These are phyloP conservation scores for Pandion haliaetus DNA, from an alignment of 2,113 vertebrate species.

Conservation along the genomic window DNA sequence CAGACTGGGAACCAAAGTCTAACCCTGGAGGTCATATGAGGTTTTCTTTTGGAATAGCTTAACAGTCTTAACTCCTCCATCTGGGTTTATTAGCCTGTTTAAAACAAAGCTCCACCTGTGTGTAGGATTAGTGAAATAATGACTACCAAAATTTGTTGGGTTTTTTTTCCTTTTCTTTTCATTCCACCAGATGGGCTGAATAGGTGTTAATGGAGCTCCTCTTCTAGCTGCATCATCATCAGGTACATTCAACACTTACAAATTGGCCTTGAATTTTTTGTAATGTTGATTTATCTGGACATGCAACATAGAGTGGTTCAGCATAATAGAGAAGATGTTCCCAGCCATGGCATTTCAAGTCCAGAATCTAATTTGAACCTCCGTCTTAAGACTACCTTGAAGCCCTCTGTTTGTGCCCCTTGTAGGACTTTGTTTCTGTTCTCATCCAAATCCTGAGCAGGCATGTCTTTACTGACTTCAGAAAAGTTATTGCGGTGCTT, in stretches of 20 bases:
- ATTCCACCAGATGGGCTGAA: neutral
- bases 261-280: neutral
- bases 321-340: neutral
- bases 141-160: neutral
- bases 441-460: neutral
- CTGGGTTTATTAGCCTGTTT: neutral
- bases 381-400: neutral
- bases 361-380: neutral
- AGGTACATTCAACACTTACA: neutral
- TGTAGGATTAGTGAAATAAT: neutral
- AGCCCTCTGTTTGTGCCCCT: rapidly evolving
- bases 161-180: neutral
- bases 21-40: neutral
- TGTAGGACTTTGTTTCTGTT: neutral
- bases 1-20: neutral
- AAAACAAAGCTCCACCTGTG: neutral
- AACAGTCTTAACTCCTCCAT: neutral
- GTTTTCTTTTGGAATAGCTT: neutral
- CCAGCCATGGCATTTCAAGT: neutral
- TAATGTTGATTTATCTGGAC: neutral
- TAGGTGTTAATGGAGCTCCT: neutral
- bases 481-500: neutral
- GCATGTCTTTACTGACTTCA: neutral
- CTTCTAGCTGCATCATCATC: neutral
- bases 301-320: neutral